Percentiles rank a stretch among this genome's conserved stretches.
Evolutionary conservation across 2,888 invertebrate species (phyloP).

Genomic region (Aricia artaxerxes): DNA sequence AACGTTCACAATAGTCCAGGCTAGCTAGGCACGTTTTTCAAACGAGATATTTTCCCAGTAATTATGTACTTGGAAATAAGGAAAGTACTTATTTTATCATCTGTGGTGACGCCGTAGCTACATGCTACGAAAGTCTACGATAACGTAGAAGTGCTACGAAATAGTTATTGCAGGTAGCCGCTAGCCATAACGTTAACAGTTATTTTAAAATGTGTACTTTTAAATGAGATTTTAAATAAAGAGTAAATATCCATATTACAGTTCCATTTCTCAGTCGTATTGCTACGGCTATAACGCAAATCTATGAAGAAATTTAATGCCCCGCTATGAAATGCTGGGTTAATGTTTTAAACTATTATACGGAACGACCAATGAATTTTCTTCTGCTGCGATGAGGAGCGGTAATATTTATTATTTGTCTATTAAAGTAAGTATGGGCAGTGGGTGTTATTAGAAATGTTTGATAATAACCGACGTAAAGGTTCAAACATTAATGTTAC

Average conservation of each 20-base stretch:
- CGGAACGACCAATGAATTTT: background rate
- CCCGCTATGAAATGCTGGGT: background rate
- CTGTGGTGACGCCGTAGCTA: background rate
- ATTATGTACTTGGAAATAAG: background rate
- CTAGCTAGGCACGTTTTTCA: no score
- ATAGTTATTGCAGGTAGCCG: background rate
- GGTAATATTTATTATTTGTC: background rate
- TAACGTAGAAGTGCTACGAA: background rate
- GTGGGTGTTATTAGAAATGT: background rate
- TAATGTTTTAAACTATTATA: slow-evolving; percentile 3
- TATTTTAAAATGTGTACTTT: no score
- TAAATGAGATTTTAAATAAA: no score
- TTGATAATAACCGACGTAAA: background rate
- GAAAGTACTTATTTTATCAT: background rate
- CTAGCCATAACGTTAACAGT: no score
- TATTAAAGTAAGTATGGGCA: background rate
- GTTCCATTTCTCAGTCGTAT: no score
- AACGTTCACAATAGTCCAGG: background rate
- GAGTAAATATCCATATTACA: no score
- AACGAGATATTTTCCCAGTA: background rate
- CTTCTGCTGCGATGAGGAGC: background rate
- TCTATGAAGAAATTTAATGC: background rate
- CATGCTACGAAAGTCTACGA: background rate
- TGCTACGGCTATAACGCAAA: background rate
- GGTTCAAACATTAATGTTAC: background rate